These are phyloP conservation scores for Mus caroli DNA, from an alignment of 2,797 vertebrate genomes.

Conservation along the genomic window DNA sequence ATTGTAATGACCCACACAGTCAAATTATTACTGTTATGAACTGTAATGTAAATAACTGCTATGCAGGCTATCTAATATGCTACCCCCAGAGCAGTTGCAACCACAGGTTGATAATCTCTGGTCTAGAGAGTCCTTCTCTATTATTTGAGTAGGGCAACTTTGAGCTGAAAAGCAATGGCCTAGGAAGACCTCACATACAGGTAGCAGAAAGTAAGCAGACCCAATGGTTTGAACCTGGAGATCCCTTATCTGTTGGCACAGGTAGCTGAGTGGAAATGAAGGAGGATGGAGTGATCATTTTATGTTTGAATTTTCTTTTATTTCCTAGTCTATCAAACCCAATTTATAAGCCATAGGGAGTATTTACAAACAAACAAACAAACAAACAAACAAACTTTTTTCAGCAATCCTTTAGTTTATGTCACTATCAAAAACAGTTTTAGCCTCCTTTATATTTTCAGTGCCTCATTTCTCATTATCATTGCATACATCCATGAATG, in stretches of 20 bases:
- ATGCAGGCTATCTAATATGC: background rate
- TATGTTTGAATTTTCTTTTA: conserved; percentile 29
- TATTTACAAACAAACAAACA: background rate
- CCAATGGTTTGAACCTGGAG: background rate
- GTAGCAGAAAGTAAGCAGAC: background rate
- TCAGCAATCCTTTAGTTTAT: background rate
- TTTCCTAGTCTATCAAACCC: background rate
- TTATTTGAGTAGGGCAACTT: background rate
- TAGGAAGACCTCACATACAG: background rate
- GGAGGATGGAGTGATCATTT: background rate
- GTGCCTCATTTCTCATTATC: background rate
- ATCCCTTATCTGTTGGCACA: background rate
- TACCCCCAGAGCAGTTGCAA: background rate
- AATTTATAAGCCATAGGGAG: background rate
- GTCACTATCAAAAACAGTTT: background rate
- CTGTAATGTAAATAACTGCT: background rate
- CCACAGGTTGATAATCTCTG: background rate
- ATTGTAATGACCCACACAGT: background rate
- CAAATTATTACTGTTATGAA: background rate
- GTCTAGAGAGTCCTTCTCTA: background rate
- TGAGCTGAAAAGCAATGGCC: background rate
- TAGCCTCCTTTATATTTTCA: background rate
- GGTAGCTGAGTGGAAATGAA: background rate
- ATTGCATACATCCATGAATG: background rate
- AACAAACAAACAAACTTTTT: background rate